These are phyloP conservation scores for Mythimna vitellina DNA, from an alignment of 2,888 invertebrate species.

Conservation along the genomic window DNA sequence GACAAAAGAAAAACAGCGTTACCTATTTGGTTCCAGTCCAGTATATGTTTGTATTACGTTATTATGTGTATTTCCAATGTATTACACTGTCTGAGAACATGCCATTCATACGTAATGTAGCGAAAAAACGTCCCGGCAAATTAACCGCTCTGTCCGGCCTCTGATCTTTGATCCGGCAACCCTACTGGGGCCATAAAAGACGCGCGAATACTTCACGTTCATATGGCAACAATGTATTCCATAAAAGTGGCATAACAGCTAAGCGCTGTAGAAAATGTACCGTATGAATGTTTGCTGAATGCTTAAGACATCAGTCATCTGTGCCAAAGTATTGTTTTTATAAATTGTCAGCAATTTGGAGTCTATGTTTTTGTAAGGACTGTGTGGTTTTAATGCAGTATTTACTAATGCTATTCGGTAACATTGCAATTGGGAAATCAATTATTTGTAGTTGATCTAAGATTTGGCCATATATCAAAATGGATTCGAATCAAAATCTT, in stretches of 20 bases:
- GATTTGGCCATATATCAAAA: neutral
- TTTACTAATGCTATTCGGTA: neutral
- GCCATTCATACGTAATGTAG: slow-evolving; percentile 33
- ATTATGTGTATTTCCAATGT: slow-evolving; percentile 3
- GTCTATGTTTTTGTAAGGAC: neutral
- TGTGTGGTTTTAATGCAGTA: neutral
- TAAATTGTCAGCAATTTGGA: slow-evolving; percentile 8
- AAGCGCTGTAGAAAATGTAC: slow-evolving; percentile 49
- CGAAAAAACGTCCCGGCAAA: slow-evolving; percentile 38
- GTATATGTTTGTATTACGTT: neutral
- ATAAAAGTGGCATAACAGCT: slow-evolving; percentile 53
- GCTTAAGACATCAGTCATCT: slow-evolving; percentile 44
- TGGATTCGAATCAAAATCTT: neutral
- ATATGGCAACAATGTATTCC: slow-evolving; percentile 56
- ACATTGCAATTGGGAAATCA: neutral
- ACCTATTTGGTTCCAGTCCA: neutral
- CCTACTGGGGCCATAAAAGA: slow-evolving; percentile 55
- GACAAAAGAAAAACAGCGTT: neutral
- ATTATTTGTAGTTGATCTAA: too few species aligned
- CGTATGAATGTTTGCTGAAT: slow-evolving; percentile 30
- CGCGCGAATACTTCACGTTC: slow-evolving; percentile 54
- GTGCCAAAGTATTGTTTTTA: slow-evolving; percentile 56
- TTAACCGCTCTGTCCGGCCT: slow-evolving; percentile 39
- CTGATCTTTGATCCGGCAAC: slow-evolving; percentile 46
- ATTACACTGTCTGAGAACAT: neutral